Base-by-base conservation (phyloP, 2,888 invertebrate species). In the Leptura quadrifasciata region DNA sequence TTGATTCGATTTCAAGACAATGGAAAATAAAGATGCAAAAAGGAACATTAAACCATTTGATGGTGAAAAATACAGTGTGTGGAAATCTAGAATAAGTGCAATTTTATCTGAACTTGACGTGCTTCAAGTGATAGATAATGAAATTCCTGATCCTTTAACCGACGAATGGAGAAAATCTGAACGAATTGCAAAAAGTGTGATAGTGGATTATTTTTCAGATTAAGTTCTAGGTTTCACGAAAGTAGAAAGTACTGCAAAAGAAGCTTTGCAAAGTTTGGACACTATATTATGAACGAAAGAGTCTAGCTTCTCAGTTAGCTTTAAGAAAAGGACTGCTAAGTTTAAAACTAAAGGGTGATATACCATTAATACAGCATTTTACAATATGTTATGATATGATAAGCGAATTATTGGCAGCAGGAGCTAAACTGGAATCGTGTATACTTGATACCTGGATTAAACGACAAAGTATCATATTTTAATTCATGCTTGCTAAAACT, bases 321-420 rank as follows among this genome's bases (percentile, higher is more conserved):
- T n/a, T n/a, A n/a, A 21, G 76, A 68, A 76, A 76, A 52, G 54
- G 61, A 24, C 27, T 74, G 31, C 47, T 76, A 12, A 61, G 18
- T 3, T 68, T 85, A 47, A 84, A 84, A 78, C 73, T 84, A 18
- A 58, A 80, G 74, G 73, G 75, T 71, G 71, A 71, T 35, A 57
- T 4, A 60, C 18, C 60, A 47, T 55, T 67, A 35, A 58, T n/a
- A 17, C 10, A 67, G 61, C 72, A 77, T 61, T 74, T 72, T 60
- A 69, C 64, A 24, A 12, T 18, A 6, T 76, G 74, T 72, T 71
- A 75, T 58, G 52, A 70, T n/a, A 15, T 77, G 17, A 54, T 75
- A 15, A 18, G 63, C 6, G 72, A 77, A 63, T 47, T 75, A 52
- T 15, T 67, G 52, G 71, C 75, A n/a, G 70, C 75, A 17, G 75